Base-by-base conservation (phyloP, 2,113 vertebrate species). In the Smithornis capensis region DNA sequence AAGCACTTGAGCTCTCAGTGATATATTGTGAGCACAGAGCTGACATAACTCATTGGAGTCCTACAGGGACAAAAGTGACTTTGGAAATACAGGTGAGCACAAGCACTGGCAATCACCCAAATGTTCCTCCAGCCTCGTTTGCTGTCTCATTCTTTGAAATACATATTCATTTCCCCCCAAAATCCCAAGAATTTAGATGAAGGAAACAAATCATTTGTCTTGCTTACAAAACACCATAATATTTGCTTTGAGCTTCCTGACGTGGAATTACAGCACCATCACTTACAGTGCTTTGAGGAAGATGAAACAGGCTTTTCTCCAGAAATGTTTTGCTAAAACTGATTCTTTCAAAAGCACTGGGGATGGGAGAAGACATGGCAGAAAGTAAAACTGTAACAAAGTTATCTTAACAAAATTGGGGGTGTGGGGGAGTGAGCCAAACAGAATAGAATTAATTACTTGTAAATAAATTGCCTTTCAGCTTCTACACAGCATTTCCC, bases 121-220 rank as follows among this genome's bases (percentile, higher is more conserved):
- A 77, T 50, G 11, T 52, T 93, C 57, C 55, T 96, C 31, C 33
- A 92, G 71, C n/a, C 60, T 88, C 29, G 59, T 62, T 21, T 94
- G 89, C 94, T 91, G 87, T 95, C 73, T 94, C 93, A 94, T 82
- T 78, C 87, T 95, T 70, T 68, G 65, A 75, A 85, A 89, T 50
- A n/a, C n/a, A 83, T 67, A 86, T 53, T 65, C 23, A 63, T 77
- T 60, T 77, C 52, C 35, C 19, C 15, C 47, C 16, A 15, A 44
- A 89, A 82, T 29, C 0, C 2, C 7, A 44, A 69, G 53, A 19
- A 74, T 89, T 89, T 83, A 81, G 57, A 91, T 45, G 40, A 87
- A 68, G 27, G 31, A 96, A 96, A 64, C 28, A 63, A 90, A 81
- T 56, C 3, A 87, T 94, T 94, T 94, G 49, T 88, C 92, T 95